These are phyloP conservation scores for Rhabdophis nuchalis DNA, from an alignment of 2,797 vertebrate genomes.

Conservation along the genomic window DNA sequence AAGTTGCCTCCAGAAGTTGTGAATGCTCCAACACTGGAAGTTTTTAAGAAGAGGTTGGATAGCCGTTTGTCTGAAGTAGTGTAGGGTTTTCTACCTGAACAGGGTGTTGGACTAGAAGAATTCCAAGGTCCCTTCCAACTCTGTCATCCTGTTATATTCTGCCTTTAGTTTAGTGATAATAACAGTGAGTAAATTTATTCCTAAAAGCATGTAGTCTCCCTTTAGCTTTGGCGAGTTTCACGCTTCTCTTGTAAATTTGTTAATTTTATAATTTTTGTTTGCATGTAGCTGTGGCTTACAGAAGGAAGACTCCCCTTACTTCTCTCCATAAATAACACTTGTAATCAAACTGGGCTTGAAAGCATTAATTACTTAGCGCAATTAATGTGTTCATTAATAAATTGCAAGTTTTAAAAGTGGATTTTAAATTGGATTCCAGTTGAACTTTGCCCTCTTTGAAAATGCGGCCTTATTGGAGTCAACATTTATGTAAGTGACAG, in stretches of 20 bases:
- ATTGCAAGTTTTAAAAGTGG: conserved; percentile 11
- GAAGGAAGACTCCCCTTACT: background rate
- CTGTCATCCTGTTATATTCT: background rate
- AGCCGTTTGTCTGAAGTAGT: background rate
- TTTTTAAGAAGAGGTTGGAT: background rate
- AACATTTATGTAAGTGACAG: background rate
- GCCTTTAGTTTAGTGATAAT: background rate
- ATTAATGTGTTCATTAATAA: conserved; percentile 28
- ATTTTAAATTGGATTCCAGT: conserved; percentile 19
- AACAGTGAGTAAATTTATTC: background rate
- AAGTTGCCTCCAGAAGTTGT: background rate
- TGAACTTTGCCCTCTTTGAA: background rate
- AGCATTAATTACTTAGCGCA: conserved; percentile 11
- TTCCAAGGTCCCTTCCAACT: background rate
- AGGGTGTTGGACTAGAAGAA: background rate
- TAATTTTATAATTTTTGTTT: background rate
- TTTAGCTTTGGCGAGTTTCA: background rate
- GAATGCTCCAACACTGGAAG: background rate
- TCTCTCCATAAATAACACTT: background rate
- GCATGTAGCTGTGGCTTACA: background rate
- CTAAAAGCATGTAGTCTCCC: background rate
- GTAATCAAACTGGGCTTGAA: background rate
- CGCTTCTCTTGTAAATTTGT: background rate
- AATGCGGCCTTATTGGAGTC: background rate
- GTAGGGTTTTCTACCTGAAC: background rate